Evolutionary conservation across 2,888 invertebrate genomes (phyloP), one percentile per base, ranked within the genome.

Genomic region (Acleris cristana): DNA sequence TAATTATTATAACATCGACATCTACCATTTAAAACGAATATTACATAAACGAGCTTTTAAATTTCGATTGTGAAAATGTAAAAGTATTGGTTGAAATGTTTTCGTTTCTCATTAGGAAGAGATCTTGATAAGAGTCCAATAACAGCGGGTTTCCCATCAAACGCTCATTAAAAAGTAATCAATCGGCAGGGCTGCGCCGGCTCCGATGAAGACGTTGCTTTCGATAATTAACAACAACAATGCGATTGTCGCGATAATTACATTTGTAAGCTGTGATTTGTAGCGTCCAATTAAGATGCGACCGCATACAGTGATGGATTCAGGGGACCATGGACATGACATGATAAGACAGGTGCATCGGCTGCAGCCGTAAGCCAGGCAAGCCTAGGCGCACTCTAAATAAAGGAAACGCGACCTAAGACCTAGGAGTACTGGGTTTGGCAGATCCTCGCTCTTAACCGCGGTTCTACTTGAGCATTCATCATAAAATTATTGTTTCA

Each of bases 151-250:
- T 76, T 77, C 72, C 74, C 79, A 81, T 84, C 81, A 81, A 79
- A 80, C 74, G 73, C 79, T 83, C 82, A 81, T 85, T 84, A 82
- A 80, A 82, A 82, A 78, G 79, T 78, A 78, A 83, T 83, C 81
- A 83, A 79, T 81, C 77, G 74, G 71, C 70, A 67, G 45, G 14
- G 44, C 59, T 48, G 59, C 49, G 64, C 59, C 26, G 49, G 40
- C 55, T 34, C 4, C 23, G 53, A 8, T 40, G 63, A 44, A 63
- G 63, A 56, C 48, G 48, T 30, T 49, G 58, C 48, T n/a, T 26
- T 34, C 64, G 58, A 68, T 64, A 64, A 59, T 63, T 58, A 54
- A 68, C 55, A 64, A 64, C 58, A 67, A 68, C 57, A 64, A 49
- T 55, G 51, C 56, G 40, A 14, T 14, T 40, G 52, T 62, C 30